phyloP scores from a whole-genome alignment of 2,888 invertebrate species.

The Doris montereyensis region DNA sequence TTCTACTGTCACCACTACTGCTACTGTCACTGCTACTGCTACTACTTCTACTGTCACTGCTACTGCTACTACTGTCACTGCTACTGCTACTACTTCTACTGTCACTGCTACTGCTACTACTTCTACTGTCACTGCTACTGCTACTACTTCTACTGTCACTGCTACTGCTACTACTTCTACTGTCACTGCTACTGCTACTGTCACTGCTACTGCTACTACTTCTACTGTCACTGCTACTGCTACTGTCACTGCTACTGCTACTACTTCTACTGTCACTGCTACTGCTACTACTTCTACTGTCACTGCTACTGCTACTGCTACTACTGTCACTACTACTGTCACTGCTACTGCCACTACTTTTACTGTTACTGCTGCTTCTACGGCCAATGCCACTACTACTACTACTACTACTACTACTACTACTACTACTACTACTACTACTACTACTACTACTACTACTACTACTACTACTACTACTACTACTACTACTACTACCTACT shows the following conservation, averaged over 20 bases:
- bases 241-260: conserved; percentile 62
- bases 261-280: conserved; percentile 41
- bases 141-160: too few relatives aligned
- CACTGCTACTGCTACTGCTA: not conserved
- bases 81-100: conserved; percentile 33
- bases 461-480: not conserved
- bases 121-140: conserved; percentile 24
- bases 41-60: conserved; percentile 38
- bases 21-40: too few relatives aligned
- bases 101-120: conserved; percentile 31
- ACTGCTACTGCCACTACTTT: not conserved
- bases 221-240: not conserved
- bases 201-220: not conserved
- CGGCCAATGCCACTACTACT: conserved; percentile 21
- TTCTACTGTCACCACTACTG: too few relatives aligned
- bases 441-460: conserved; percentile 40
- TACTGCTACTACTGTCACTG: conserved; percentile 35
- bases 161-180: conserved; percentile 31
- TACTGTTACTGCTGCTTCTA: not conserved
- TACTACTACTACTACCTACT: too few relatives aligned
- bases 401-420: conserved; percentile 42
- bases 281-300: conserved; percentile 25
- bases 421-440: conserved; percentile 42
- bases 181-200: not conserved
- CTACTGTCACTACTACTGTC: not conserved